These are phyloP conservation scores for Bucorvus abyssinicus DNA, from an alignment of 2,797 vertebrate species.

Conservation along the genomic window DNA sequence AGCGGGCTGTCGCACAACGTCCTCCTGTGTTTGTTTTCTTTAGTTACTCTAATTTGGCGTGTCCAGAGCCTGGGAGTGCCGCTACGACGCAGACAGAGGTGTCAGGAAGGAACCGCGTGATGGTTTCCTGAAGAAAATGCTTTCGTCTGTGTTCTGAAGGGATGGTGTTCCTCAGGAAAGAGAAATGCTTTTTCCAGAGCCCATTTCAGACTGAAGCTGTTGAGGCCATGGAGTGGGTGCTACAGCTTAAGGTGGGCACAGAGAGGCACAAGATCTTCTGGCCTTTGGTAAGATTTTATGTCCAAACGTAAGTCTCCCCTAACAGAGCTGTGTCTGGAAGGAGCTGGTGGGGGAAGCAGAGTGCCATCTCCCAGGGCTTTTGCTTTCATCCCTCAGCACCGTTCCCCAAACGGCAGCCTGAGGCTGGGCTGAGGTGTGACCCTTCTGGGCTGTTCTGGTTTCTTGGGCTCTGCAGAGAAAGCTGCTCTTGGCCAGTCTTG, in stretches of 20 bases:
- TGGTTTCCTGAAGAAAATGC: not conserved
- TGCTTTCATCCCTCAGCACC: too few species aligned
- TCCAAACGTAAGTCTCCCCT: not conserved
- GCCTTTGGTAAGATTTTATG: too few species aligned
- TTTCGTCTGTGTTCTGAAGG: not conserved
- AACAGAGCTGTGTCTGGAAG: not conserved
- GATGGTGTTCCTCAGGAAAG: not conserved
- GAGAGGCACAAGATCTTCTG: not conserved
- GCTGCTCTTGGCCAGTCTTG: too few species aligned
- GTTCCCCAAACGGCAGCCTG: too few species aligned
- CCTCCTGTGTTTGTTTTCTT: not conserved
- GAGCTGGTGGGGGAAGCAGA: not conserved
- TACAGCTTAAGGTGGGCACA: accelerated
- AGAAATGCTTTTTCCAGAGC: not conserved
- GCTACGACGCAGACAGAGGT: not conserved
- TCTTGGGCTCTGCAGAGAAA: too few species aligned
- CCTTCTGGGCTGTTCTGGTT: too few species aligned
- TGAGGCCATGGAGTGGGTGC: too few species aligned
- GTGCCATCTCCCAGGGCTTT: too few species aligned
- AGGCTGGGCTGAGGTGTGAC: too few species aligned
- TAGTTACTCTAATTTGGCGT: not conserved
- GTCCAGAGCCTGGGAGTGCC: not conserved
- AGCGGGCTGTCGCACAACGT: not conserved
- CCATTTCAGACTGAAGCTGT: too few species aligned
- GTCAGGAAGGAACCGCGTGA: not conserved